Base-by-base conservation (phyloP, 2,797 vertebrate genomes). In the Gymnocypris eckloni region DNA sequence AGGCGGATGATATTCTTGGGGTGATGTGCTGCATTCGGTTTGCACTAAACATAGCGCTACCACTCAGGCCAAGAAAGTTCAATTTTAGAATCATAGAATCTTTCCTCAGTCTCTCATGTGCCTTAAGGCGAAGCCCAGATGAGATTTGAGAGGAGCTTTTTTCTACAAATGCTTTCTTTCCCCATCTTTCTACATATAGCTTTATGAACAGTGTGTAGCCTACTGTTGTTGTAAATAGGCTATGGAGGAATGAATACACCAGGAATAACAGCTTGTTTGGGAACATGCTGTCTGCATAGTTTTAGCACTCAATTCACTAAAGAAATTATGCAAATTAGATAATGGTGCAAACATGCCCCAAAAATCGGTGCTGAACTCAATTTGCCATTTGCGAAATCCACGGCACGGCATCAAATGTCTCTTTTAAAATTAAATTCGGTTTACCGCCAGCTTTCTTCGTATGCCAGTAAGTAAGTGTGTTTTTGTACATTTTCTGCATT, bases 1-100 rank as follows among this genome's bases (percentile, higher is more conserved):
- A 80, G 61, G 20, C 70, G 66, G 79, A 52, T 41, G 50, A 64
- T 75, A 70, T 45, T 83, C 81, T 83, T 54, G 20, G 70, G 81
- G 41, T 48, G 54, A 83, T 64, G 54, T 61, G 41, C 52, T 64
- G 54, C 25, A 69, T 78, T 70, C 12, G 25, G 37, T 48, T 78
- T 70, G 75, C 50, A 20, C 43, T 56, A 70, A 79, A 59, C 64
- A 78, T 67, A 77, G 59, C 2, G 4, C 61, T 64, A 67, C 41
- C 43, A 11, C 45, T 76, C 48, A 43, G 39, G 50, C 39, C 50
- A 78, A 77, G 64, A 69, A 59, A 78, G 50, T 85, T 79, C 66
- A 48, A 45, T 61, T 71, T 79, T 59, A 45, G 66, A 70, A 79
- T 85, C 76, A 45, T n/a, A 71, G 18, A 54, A 56, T 79, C 50